Evolutionary conservation across 2,888 invertebrate species (phyloP).

Genomic region (Drosophila emarginata): DNA sequence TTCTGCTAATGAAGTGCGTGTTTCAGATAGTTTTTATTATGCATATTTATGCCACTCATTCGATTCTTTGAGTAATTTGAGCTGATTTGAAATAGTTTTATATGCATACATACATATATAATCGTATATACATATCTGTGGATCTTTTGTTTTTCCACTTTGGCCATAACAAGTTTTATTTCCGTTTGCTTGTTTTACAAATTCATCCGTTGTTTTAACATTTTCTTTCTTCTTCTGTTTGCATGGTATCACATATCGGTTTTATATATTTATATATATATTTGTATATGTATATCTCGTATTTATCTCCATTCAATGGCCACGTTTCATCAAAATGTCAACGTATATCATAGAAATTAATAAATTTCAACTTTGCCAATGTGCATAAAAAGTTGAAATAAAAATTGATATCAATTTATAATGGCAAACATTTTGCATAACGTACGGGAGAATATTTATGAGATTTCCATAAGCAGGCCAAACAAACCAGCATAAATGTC

Average conservation of each 20-base stretch:
- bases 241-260: slow-evolving; percentile 29
- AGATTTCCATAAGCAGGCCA: slow-evolving; percentile 12
- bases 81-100: slow-evolving; percentile 30
- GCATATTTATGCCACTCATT: slow-evolving; percentile 58
- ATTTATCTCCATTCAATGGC: slow-evolving; percentile 73
- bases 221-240: slow-evolving; percentile 36
- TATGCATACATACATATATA: slow-evolving; percentile 23
- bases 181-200: slow-evolving; percentile 52
- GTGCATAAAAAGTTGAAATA: slow-evolving; percentile 28
- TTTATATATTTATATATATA: not conserved
- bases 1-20: slow-evolving; percentile 66
- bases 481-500: not conserved
- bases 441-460: slow-evolving; percentile 15
- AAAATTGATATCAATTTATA: slow-evolving; percentile 49
- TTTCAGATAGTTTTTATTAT: slow-evolving; percentile 48
- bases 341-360: slow-evolving; percentile 74
- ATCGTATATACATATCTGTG: not conserved
- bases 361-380: slow-evolving; percentile 62
- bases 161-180: slow-evolving; percentile 40
- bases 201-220: slow-evolving; percentile 43
- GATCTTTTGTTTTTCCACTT: slow-evolving; percentile 16
- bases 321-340: slow-evolving; percentile 77
- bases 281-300: slow-evolving; percentile 55
- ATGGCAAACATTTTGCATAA: slow-evolving; percentile 39
- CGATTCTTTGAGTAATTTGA: slow-evolving; percentile 35